A percentile compares a stretch with the other conserved stretches of the same genome.
Evolutionary conservation across 2,888 invertebrate genomes (phyloP).

Genomic region (Parnassius orleans): DNA sequence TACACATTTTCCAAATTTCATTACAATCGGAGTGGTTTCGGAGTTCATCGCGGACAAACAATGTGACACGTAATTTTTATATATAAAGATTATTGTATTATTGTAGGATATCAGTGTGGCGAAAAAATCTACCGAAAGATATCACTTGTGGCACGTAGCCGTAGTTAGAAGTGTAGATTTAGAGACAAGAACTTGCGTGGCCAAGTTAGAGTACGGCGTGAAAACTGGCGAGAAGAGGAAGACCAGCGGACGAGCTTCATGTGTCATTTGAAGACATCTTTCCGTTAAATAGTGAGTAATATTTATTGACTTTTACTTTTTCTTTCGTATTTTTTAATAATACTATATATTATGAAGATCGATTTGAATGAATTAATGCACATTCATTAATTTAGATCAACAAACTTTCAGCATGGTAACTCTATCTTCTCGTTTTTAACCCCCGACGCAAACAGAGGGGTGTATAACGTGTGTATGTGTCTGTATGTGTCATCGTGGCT

Average conservation of each 20-base stretch:
- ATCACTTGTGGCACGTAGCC: slow-evolving; percentile 83
- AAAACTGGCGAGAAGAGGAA: slow-evolving; percentile 67
- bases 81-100: slow-evolving; percentile 8
- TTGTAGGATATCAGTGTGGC: slow-evolving; percentile 63
- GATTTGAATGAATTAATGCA: too few species aligned
- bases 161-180: slow-evolving; percentile 65
- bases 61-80: too few species aligned
- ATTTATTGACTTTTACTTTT: slow-evolving; percentile 4
- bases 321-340: not conserved
- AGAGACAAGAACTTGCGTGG: slow-evolving; percentile 68
- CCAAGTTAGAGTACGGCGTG: slow-evolving; percentile 79
- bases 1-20: too few species aligned
- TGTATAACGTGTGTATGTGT: too few species aligned
- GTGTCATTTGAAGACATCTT: slow-evolving; percentile 82
- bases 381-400: too few species aligned
- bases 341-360: too few species aligned
- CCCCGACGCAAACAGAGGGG: too few species aligned
- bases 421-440: too few species aligned
- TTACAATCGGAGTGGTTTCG: too few species aligned
- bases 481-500: too few species aligned
- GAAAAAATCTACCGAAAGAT: slow-evolving; percentile 69
- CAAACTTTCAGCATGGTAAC: too few species aligned
- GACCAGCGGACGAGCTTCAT: slow-evolving; percentile 61
- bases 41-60: too few species aligned
- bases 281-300: slow-evolving; percentile 69